phyloP scores from a whole-genome alignment of 2,113 vertebrate species.

The Hippopotamus amphibius region DNA sequence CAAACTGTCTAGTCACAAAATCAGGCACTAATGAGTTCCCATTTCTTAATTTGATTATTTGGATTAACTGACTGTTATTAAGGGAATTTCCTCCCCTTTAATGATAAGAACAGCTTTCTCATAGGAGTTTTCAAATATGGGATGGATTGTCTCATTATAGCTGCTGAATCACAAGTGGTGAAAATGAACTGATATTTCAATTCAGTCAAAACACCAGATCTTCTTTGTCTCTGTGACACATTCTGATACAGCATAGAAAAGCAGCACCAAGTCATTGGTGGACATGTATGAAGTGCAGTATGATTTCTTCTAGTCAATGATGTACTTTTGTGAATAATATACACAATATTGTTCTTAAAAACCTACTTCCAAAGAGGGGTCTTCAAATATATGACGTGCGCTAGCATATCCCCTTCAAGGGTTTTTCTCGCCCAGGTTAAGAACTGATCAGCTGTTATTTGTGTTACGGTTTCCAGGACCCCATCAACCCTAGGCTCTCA shows the following conservation, averaged over 20 bases:
- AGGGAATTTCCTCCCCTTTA: background rate
- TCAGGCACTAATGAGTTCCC: conserved; percentile 17
- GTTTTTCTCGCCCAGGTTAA: background rate
- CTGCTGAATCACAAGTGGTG: conserved; percentile 33
- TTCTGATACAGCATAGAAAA: background rate
- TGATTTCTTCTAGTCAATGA: background rate
- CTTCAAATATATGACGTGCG: conserved; percentile 1
- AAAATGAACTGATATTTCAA: conserved; percentile 56
- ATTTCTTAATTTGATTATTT: conserved; percentile 58
- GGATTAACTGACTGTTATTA: background rate
- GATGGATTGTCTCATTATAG: conserved; percentile 29
- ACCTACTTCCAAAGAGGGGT: background rate
- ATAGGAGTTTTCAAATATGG: conserved; percentile 45
- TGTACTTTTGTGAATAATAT: conserved; percentile 52
- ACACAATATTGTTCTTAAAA: conserved; percentile 8
- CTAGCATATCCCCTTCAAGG: background rate
- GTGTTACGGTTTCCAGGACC: background rate
- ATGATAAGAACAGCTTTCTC: conserved; percentile 41
- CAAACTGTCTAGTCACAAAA: conserved; percentile 34
- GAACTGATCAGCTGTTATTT: background rate
- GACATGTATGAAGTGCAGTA: background rate
- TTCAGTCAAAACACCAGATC: conserved; percentile 37
- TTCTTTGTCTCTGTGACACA: conserved; percentile 39
- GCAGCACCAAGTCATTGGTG: background rate
- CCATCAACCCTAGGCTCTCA: background rate